Base-by-base conservation (phyloP, 92 coral and sea anemone genomes). In the Galaxea fascicularis region DNA sequence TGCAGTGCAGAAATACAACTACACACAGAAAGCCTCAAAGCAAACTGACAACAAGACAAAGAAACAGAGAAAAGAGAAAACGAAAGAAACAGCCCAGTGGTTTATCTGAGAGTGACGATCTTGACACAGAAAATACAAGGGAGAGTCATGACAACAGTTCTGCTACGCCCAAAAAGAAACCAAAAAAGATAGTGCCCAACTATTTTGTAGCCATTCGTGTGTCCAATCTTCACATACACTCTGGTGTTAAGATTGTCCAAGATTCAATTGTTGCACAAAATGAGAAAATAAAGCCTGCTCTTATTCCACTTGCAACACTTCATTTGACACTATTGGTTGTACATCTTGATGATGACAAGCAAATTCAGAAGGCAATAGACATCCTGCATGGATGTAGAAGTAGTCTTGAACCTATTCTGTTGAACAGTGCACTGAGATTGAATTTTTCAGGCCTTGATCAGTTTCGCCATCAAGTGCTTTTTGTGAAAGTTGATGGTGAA, bases 321-420 rank as follows among this genome's bases (percentile, higher is more conserved):
- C 99, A 97, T 68, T 30, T 97, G 6, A 97, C 99, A 10, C 88
- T 97, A 22, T 87, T 95, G 92, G 99, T 97, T 29, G 91, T 97
- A 93, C 88, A 91, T 78, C 78, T 97, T 71, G 82, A 92, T 49
- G 85, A 80, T 31, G 86, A 89, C 4, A 83, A 88, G 28, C 66
- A 74, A 41, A 79, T 90, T 47, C 82, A 84, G 47, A 91, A 93
- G 85, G 98, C 99, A 44, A 81, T 83, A 26, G 84, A 65, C 39
- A 78, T 89, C 20, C 88, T 97, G n/a, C 66, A 89, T 20, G 86
- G 65, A 26, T 93, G 98, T 59, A 78, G 78, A 78, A 78, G 59
- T 51, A 79, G 76, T 29, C 66, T 97, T 39, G 81, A 18, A 25
- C 41, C 89, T 29, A n/a, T 90, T 46, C 49, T 97, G 24, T 24